Evolutionary conservation across 2,888 invertebrate species (phyloP), one percentile per base, ranked within the genome.

Genomic region (Chalcosyrphus nemorum): DNA sequence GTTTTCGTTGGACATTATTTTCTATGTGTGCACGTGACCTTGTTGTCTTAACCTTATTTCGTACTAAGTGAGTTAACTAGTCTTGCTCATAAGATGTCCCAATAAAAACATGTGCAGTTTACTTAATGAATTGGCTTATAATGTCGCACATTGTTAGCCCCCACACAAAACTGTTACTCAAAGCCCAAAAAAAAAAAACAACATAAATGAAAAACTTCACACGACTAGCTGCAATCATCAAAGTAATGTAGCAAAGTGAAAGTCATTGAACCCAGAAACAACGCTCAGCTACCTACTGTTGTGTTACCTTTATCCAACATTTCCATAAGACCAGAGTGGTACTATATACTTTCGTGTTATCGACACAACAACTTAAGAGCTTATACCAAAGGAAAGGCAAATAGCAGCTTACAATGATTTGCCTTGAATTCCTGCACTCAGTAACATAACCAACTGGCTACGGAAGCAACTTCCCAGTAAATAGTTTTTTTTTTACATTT

Each of bases 241-340:
- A 74, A 54, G 63, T 43, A 81, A 75, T 75, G 63, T 63, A 57
- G 41, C 32, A 41, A 63, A 81, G 76, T 76, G 81, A 81, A 81
- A 81, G 81, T 81, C 76, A 81, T 70, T 81, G 81, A 81, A 81
- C 81, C 70, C 81, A 71, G 76, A 65, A 76, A 70, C 43, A 65
- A 76, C 76, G 63, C 76, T 76, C 76, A 76, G 57, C 38, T 70
- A 41, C 52, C 70, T 71, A 63, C 15, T 63, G 81, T 57, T 41
- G 43, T 76, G 63, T 50, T 81, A 81, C 81, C 70, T 59, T 76
- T 81, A 65, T 21, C 57, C 65, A 81, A 27, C 63, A 76, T 76
- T 76, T 65, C 57, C 81, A 76, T 76, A 52, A 57, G 70, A 52
- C 57, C 57, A 74, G 9, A 59, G 76, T 41, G 47, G 43, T 71